Base-by-base conservation (phyloP, 1,140 invertebrate genomes). In the Triops cancriformis region DNA sequence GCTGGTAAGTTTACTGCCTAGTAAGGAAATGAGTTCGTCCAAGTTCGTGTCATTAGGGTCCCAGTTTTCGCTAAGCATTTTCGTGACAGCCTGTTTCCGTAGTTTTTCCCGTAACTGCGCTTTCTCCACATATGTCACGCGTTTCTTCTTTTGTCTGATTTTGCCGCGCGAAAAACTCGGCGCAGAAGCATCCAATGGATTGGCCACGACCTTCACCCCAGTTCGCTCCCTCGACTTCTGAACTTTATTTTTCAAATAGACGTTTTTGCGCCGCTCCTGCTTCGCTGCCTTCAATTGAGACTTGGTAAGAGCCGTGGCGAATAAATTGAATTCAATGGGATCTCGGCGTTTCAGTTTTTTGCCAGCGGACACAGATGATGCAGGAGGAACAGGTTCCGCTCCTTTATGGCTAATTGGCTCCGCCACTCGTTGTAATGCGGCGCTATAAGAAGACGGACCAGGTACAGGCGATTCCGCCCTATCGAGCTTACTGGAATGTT, bases 241-340 rank as follows among this genome's bases (percentile, higher is more conserved):
- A n/a, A 41, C 18, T 45, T 23, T 73, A 12, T 73, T 72, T 14
- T 64, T 37, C 26, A 42, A 28, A 12, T 41, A 26, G 73, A 73
- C 73, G 42, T 79, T 73, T 79, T 76, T 79, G 1, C 11, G 77
- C 11, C 27, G 42, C 72, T 79, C 73, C 37, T 79, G 76, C 72
- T 76, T 31, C 26, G 41, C 41, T 26, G 37, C 27, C n/a, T 75
- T 78, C 14, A 73, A 27, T 72, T 42, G 41, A 26, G 37, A 78
- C 64, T 64, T 73, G 41, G 37, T 45, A 28, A 41, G 18, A n/a
- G 75, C 75, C 0, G 76, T 41, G 28, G 45, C 75, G 31, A 79
- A 78, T 26, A 79, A 73, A 73, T 79, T 75, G 28, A 79, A 73
- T 27, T 79, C 27, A 10, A 79, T 79, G 42, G 78, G 78, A 73